Conservation (phyloP, 1,140 invertebrate genomes). For the Tachypleus tridentatus region DNA sequence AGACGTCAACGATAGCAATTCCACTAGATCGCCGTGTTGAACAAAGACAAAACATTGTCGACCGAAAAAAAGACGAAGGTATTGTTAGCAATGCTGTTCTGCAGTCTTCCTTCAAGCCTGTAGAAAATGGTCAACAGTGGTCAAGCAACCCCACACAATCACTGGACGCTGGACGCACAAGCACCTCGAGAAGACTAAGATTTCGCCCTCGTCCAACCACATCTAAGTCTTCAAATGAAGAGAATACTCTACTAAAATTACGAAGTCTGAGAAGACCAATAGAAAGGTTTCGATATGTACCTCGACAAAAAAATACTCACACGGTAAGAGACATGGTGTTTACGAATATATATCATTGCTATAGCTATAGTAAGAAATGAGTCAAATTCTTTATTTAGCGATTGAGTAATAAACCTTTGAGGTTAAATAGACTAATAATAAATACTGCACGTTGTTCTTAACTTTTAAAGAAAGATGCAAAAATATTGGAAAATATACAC, state of each 20-base stretch:
- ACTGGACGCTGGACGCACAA: conserved; percentile 48
- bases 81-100: conserved; percentile 10
- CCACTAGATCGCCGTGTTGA: too few species aligned
- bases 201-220: conserved; percentile 79
- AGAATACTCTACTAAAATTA: conserved; percentile 17
- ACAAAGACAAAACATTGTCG: not conserved
- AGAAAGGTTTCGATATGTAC: conserved; percentile 11
- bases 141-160: conserved; percentile 11
- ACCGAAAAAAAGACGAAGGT: conserved; percentile 8
- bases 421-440: too few species aligned
- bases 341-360: too few species aligned
- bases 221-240: conserved; percentile 63
- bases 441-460: too few species aligned
- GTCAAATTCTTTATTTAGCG: too few species aligned
- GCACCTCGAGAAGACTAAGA: conserved; percentile 50
- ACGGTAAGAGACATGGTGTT: not conserved
- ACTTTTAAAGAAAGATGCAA: too few species aligned
- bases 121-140: not conserved
- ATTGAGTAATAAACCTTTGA: too few species aligned
- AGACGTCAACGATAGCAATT: too few species aligned
- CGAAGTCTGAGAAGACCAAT: conserved; percentile 9
- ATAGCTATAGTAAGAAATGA: too few species aligned
- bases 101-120: conserved; percentile 13
- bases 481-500: too few species aligned
- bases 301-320: conserved; percentile 14